Evolutionary conservation across 2,797 vertebrate species (phyloP).

Genomic region (Cichlasoma orientale): DNA sequence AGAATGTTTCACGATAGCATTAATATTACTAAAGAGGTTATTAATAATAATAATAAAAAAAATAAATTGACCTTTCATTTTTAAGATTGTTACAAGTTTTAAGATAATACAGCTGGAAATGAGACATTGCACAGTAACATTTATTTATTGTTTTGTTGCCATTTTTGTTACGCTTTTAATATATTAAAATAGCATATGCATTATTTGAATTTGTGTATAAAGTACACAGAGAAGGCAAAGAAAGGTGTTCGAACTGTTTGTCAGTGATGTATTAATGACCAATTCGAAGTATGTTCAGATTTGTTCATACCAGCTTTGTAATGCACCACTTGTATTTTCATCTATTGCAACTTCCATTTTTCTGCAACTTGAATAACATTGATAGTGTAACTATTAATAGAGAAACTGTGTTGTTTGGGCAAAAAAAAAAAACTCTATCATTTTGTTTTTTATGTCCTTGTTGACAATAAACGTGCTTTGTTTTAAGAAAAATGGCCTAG

Average conservation of each 20-base stretch:
- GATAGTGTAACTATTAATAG: constrained; percentile 77
- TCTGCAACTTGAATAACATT: constrained; percentile 73
- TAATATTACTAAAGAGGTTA: constrained; percentile 74
- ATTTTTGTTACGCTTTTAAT: constrained; percentile 79
- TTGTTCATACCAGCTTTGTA: constrained; percentile 78
- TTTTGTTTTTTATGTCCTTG: constrained; percentile 80
- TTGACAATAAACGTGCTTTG: constrained; percentile 83
- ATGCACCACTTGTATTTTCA: constrained; percentile 68
- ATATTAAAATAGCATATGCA: constrained; percentile 78
- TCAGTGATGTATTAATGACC: constrained; percentile 72
- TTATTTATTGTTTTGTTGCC: constrained; percentile 83
- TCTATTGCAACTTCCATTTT: constrained; percentile 68
- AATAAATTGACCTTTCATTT: constrained; percentile 55
- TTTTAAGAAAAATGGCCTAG: constrained; percentile 64
- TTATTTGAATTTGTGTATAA: constrained; percentile 68
- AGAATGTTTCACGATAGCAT: constrained; percentile 82
- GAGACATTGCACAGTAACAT: constrained; percentile 80
- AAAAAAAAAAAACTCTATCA: constrained; percentile 28
- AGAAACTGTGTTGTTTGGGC: constrained; percentile 77
- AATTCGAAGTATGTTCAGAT: constrained; percentile 74
- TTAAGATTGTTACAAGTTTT: constrained; percentile 76
- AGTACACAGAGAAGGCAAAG: constrained; percentile 65
- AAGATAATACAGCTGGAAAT: constrained; percentile 78
- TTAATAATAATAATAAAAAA: constrained; percentile 44
- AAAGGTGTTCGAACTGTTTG: constrained; percentile 57